phyloP scores from a whole-genome alignment of 1,140 invertebrate species.

The Dinoponera quadriceps region DNA sequence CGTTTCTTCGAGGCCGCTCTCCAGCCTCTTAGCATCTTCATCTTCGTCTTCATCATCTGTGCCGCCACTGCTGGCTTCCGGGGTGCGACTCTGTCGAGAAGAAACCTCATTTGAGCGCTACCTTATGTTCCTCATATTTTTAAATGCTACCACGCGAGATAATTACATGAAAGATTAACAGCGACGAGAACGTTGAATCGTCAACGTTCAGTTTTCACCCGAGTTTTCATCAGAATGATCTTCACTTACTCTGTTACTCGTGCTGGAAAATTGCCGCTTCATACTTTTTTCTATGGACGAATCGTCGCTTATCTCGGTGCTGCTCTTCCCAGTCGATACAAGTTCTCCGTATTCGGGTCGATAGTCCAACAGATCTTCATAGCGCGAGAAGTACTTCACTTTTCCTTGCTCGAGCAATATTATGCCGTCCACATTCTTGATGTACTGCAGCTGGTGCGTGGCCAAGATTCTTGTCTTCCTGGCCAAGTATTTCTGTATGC shows the following conservation, averaged over 20 bases:
- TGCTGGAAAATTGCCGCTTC: constrained; percentile 79
- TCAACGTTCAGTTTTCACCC: background rate
- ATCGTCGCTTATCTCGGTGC: constrained; percentile 76
- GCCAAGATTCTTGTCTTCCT: constrained; percentile 90
- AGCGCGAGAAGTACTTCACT: constrained; percentile 82
- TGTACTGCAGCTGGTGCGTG: constrained; percentile 95
- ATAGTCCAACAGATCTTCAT: constrained; percentile 86
- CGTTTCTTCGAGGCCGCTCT: constrained; percentile 86
- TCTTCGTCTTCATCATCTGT: constrained; percentile 86
- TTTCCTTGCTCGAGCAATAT: constrained; percentile 91
- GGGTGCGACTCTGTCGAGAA: constrained; percentile 78
- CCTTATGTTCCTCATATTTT: background rate
- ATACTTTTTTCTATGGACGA: constrained; percentile 75
- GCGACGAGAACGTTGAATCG: background rate
- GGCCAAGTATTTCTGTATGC: constrained; percentile 85
- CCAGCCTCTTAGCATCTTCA: constrained; percentile 83
- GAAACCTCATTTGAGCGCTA: background rate
- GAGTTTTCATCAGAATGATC: background rate
- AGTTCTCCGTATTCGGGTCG: constrained; percentile 80
- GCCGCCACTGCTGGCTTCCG: constrained; percentile 76
- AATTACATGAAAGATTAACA: constrained; percentile 4
- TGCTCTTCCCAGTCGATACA: constrained; percentile 74
- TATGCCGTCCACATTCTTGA: constrained; percentile 92
- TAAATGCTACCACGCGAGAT: background rate
- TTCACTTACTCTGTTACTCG: constrained; percentile 79